Conservation (phyloP, 2,113 vertebrate species). For the Ptychochromis oligacanthus region DNA sequence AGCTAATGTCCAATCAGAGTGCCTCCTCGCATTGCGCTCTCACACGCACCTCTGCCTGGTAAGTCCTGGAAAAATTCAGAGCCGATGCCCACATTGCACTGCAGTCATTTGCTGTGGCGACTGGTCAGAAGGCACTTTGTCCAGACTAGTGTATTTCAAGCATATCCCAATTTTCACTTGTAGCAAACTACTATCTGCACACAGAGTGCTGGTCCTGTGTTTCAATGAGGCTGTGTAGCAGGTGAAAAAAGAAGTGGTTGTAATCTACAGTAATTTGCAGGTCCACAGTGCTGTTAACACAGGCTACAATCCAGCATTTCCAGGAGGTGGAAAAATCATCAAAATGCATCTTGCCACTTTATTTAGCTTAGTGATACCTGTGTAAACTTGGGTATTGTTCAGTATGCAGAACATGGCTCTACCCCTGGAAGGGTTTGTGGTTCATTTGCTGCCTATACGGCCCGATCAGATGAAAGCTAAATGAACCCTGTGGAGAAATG, state of each 20-base stretch:
- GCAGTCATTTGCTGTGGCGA: rapidly evolving
- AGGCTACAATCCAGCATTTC: background rate
- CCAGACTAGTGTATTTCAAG: background rate
- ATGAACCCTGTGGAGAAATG: constrained; percentile 19
- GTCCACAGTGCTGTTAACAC: background rate
- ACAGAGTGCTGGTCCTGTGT: background rate
- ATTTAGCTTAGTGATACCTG: background rate
- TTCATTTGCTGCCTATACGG: constrained; percentile 5
- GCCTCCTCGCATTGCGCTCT: too few relatives aligned
- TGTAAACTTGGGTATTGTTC: constrained; percentile 7
- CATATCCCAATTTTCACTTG: background rate
- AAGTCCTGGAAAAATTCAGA: too few relatives aligned
- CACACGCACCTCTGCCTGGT: too few relatives aligned
- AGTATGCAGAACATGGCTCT: background rate
- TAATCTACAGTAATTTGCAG: background rate
- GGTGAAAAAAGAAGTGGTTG: background rate
- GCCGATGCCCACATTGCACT: background rate
- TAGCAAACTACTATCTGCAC: background rate
- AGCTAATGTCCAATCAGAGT: too few relatives aligned
- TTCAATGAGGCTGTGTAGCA: background rate
- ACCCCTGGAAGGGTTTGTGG: background rate
- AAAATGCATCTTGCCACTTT: background rate
- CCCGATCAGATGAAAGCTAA: constrained; percentile 28
- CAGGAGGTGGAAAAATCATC: background rate
- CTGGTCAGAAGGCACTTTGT: background rate